A percentile compares a stretch with the other conserved stretches of the same genome.
These are phyloP conservation scores for Papilio dardanus DNA, from an alignment of 1,140 invertebrate species.

Conservation along the genomic window DNA sequence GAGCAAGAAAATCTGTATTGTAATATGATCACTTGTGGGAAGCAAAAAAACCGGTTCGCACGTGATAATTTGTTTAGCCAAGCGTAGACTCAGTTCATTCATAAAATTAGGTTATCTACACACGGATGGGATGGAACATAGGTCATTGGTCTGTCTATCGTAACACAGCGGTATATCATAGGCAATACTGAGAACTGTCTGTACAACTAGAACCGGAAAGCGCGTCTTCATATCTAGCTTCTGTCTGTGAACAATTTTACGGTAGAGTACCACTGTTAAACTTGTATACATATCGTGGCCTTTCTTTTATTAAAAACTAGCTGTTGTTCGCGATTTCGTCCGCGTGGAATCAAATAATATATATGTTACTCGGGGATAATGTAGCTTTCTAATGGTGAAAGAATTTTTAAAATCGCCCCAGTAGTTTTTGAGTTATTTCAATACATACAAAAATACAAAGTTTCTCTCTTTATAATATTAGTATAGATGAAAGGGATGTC, in stretches of 20 bases:
- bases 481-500: too few relatives aligned
- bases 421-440: too few relatives aligned
- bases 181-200: neutral
- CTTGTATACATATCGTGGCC: too few relatives aligned
- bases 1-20: neutral
- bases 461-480: too few relatives aligned
- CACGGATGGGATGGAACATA: neutral
- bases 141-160: neutral
- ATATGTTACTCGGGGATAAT: too few relatives aligned
- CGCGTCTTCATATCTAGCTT: neutral
- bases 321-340: too few relatives aligned
- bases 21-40: neutral
- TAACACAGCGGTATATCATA: neutral
- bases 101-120: conserved; percentile 4
- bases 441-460: too few relatives aligned
- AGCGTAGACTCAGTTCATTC: conserved; percentile 1
- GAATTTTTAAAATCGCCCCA: too few relatives aligned
- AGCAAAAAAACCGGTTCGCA: neutral
- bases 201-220: neutral
- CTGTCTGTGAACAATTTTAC: neutral
- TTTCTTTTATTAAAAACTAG: too few relatives aligned
- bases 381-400: too few relatives aligned
- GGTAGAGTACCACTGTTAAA: too few relatives aligned
- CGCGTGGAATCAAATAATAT: too few relatives aligned
- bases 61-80: conserved; percentile 1